phyloP scores from a whole-genome alignment of 2,888 invertebrate genomes.

The Sacculina carcini region DNA sequence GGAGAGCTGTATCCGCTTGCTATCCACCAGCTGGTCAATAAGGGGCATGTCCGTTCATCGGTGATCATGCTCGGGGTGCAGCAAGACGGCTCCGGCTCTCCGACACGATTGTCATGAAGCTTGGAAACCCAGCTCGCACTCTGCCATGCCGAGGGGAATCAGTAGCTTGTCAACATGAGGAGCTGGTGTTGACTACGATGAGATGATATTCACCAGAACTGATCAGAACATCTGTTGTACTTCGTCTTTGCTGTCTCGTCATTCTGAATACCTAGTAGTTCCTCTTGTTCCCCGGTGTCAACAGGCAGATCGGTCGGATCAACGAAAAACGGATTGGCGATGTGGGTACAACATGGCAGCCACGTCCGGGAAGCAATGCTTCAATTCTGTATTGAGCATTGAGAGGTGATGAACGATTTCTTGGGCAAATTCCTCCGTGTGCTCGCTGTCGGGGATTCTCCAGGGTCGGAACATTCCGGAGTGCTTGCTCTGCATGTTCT shows the following conservation, averaged over 20 bases:
- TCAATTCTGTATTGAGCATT: background rate
- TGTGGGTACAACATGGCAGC: conserved; percentile 6
- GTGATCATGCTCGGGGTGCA: no score
- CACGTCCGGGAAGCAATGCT: conserved; percentile 7
- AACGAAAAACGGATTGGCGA: conserved; percentile 6
- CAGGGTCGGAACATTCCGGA: background rate
- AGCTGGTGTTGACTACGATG: no score
- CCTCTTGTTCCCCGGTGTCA: background rate
- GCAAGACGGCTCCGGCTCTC: no score
- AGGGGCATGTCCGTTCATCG: no score
- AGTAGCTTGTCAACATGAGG: no score
- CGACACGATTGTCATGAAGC: no score
- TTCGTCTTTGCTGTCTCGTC: conserved; percentile 4
- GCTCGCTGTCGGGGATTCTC: conserved; percentile 5
- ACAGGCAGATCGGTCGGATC: conserved; percentile 3
- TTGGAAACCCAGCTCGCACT: no score
- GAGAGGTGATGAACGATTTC: conserved; percentile 5
- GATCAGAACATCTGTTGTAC: conserved; percentile 5
- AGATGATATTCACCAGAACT: no score
- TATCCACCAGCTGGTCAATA: no score
- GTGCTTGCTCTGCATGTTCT: conserved; percentile 1
- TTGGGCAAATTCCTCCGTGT: conserved; percentile 4
- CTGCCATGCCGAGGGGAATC: no score
- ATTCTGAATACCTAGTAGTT: conserved; percentile 4
- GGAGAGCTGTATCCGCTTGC: no score